Conservation (phyloP, 1,140 invertebrate genomes). For the Macrobrachium nipponense region DNA sequence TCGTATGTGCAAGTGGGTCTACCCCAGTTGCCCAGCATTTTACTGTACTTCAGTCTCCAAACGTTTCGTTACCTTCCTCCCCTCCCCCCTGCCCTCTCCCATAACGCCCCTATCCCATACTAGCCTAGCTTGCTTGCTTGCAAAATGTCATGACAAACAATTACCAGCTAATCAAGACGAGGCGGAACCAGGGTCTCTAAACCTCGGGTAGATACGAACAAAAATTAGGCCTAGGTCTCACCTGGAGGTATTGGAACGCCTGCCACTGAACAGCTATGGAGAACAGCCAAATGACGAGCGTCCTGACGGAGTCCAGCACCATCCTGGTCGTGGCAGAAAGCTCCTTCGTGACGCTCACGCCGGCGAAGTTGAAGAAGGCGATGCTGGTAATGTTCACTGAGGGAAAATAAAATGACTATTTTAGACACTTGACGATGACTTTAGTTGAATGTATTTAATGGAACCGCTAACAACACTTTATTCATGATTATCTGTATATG, state of each 20-base stretch:
- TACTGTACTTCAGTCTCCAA: no score
- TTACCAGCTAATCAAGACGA: neutral
- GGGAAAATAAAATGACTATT: neutral
- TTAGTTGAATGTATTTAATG: neutral
- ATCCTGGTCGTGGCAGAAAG: slow-evolving; percentile 91
- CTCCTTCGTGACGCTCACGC: slow-evolving; percentile 95
- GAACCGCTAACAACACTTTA: neutral
- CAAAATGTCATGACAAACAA: no score
- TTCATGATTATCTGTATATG: neutral
- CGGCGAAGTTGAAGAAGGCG: slow-evolving; percentile 96
- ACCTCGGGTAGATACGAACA: neutral
- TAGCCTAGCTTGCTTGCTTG: no score
- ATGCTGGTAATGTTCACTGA: slow-evolving; percentile 88
- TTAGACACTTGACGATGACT: neutral
- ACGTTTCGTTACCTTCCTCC: no score
- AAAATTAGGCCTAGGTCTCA: slow-evolving; percentile 65
- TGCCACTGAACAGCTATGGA: slow-evolving; percentile 83
- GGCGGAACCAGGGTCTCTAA: neutral
- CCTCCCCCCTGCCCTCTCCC: no score
- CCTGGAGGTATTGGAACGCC: slow-evolving; percentile 83
- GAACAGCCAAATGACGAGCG: slow-evolving; percentile 89
- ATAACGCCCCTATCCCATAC: no score
- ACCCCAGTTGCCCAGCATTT: no score
- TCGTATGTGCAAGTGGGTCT: no score
- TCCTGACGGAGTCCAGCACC: slow-evolving; percentile 91